These are phyloP conservation scores for Dreissena polymorpha DNA, from an alignment of 1,140 invertebrate species.

Conservation along the genomic window DNA sequence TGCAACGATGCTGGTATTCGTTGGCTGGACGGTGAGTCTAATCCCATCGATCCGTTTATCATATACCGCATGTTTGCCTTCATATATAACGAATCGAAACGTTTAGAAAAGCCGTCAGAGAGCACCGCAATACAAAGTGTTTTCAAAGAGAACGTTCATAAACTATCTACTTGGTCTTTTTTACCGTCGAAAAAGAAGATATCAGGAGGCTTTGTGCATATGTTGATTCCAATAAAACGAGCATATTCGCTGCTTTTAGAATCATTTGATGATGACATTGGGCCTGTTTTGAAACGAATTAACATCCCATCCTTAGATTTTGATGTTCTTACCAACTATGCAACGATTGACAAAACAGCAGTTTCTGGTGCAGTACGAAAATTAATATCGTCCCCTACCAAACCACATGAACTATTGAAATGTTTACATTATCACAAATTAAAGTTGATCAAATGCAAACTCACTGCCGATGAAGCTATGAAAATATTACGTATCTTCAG, in stretches of 20 bases:
- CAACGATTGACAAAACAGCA: too few species aligned
- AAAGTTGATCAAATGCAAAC: not conserved
- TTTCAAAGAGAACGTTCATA: not conserved
- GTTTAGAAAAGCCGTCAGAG: too few species aligned
- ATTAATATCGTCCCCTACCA: not conserved
- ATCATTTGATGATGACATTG: not conserved
- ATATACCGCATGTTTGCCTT: not conserved
- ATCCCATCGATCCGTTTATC: not conserved
- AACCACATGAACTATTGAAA: constrained; percentile 2
- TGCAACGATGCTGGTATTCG: not conserved
- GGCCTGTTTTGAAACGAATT: not conserved
- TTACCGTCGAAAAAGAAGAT: too few species aligned
- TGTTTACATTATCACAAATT: not conserved
- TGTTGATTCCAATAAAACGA: not conserved
- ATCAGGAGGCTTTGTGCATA: not conserved
- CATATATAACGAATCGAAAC: not conserved
- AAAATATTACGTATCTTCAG: too few species aligned
- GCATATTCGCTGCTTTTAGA: not conserved
- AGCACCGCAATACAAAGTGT: not conserved
- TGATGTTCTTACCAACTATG: not conserved
- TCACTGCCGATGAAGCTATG: too few species aligned
- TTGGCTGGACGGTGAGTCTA: not conserved
- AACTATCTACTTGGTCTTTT: too few species aligned
- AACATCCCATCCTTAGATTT: not conserved
- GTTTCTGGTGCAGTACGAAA: not conserved